A percentile compares a stretch with the other conserved stretches of the same genome.
Conservation (phyloP, 2,888 invertebrate species). For the Hymenopus coronatus region DNA sequence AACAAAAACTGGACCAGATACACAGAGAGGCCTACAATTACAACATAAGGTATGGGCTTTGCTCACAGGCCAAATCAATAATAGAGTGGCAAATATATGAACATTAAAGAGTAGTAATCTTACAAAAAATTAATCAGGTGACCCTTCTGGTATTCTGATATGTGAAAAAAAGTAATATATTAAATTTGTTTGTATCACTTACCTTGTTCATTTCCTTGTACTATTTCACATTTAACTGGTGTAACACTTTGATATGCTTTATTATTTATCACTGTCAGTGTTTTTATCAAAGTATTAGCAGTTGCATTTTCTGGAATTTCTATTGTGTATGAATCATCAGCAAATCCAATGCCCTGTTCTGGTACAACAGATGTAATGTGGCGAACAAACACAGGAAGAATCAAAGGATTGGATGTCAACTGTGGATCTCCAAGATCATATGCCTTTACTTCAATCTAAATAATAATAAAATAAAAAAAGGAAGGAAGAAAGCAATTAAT, state of each 20-base stretch:
- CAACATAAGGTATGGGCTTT: too few relatives aligned
- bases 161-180: too few relatives aligned
- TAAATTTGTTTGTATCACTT: constrained; percentile 32
- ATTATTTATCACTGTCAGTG: constrained; percentile 71
- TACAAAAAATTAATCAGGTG: too few relatives aligned
- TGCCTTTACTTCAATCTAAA: constrained; percentile 76
- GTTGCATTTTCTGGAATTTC: constrained; percentile 76
- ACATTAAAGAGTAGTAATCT: too few relatives aligned
- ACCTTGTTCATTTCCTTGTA: constrained; percentile 74
- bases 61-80: too few relatives aligned
- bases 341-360: constrained; percentile 80
- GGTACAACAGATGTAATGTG: constrained; percentile 68
- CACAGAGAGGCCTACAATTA: too few relatives aligned
- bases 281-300: constrained; percentile 64
- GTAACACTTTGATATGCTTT: constrained; percentile 61
- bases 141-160: too few relatives aligned
- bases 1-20: too few relatives aligned
- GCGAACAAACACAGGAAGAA: constrained; percentile 73
- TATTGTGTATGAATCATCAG: constrained; percentile 80
- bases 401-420: constrained; percentile 74
- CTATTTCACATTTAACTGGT: constrained; percentile 76
- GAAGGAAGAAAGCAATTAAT: not conserved
- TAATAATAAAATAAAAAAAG: constrained; percentile 31
- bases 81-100: too few relatives aligned
- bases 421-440: constrained; percentile 85